Evolutionary conservation across 2,797 vertebrate species (phyloP), one percentile per base, ranked within the genome.

Genomic region (Dendrocincla tyrannina): DNA sequence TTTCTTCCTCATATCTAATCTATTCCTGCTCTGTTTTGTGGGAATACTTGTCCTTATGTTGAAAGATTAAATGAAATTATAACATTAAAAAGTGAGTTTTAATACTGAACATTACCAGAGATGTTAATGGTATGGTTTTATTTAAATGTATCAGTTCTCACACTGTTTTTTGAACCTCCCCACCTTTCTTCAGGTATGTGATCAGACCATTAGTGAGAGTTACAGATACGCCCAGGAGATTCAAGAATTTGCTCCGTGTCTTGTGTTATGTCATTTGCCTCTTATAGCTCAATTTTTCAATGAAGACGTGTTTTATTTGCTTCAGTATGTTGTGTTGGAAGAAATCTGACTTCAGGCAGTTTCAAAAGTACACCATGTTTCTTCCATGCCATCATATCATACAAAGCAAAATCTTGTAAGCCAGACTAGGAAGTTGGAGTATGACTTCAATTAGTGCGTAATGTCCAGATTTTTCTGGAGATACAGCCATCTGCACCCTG

Each of bases 261-360:
- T 93, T 59, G 49, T 79, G 3, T 94, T 87, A n/a, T 1, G 8
- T 89, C 30, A 81, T 46, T 74, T 46, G 11, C 63, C 37, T 70
- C 76, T 87, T 93, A 53, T n/a, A 87, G 70, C 27, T 73, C 90
- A 35, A 20, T 77, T 95, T 92, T 93, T 85, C 27, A 20, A 12
- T 42, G 59, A 74, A 67, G 44, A 60, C 0, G 0, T 80, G 35
- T 70, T 28, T 78, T 80, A 52, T 44, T 94, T 90, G 37, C 66
- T 70, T 89, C 33, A 63, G 0, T 82, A 14, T 69, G 32, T 63
- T 88, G 58, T 58, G 46, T 20, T 95, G 66, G 68, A 89, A 88
- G 53, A 75, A 84, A 86, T 84, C 33, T 95, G 73, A 37, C 76
- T 92, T 75, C 46, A 81, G 79, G 66, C 74, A 76, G 42, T 94